These are phyloP conservation scores for Vesta saturnalis DNA, from an alignment of 2,888 invertebrate species.

Conservation along the genomic window DNA sequence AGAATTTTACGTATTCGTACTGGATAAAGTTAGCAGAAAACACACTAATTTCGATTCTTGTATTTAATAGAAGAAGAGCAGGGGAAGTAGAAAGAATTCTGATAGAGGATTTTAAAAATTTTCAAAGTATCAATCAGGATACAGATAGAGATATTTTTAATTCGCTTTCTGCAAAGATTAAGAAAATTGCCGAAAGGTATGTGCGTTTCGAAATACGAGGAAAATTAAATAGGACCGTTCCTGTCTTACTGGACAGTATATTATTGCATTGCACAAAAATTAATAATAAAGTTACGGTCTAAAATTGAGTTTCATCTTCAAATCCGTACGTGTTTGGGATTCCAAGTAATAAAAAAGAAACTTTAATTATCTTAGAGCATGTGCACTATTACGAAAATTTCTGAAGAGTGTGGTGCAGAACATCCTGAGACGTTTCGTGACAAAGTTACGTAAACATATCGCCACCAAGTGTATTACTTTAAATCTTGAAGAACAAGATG, in stretches of 20 bases:
- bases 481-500: not conserved
- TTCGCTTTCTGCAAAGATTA: not conserved
- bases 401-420: not conserved
- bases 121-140: not conserved
- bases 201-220: not conserved
- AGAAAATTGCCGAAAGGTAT: not conserved
- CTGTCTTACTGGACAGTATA: not conserved
- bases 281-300: not conserved
- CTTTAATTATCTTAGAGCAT: not conserved
- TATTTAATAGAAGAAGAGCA: slow-evolving; percentile 15
- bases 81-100: slow-evolving; percentile 22
- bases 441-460: not conserved
- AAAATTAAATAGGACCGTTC: not conserved
- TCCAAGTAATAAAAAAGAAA: not conserved
- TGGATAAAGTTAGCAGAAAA: slow-evolving; percentile 7
- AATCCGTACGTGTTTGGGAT: not conserved
- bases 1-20: not conserved
- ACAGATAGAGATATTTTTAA: not conserved
- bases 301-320: not conserved
- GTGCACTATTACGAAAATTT: not conserved
- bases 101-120: slow-evolving; percentile 5
- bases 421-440: not conserved
- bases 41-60: slow-evolving; percentile 8
- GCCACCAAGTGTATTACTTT: not conserved
- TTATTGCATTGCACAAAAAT: not conserved